Evolutionary conservation across 2,888 invertebrate species (phyloP), one percentile per base, ranked within the genome.

Genomic region (Himalopsyche anomala): DNA sequence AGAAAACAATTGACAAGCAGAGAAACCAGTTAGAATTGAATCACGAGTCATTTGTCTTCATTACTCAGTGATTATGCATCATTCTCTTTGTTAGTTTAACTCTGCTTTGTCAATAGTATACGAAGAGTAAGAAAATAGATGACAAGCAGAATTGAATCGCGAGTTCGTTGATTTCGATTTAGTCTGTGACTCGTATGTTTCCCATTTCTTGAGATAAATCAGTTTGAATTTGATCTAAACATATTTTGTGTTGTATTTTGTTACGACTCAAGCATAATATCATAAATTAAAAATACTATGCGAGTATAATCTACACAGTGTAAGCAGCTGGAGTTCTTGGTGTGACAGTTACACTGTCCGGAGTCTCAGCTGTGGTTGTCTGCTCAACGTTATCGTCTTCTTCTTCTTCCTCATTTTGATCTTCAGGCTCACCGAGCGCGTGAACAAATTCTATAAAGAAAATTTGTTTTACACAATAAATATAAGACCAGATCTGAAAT

Each of bases 341-440:
- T 15, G 69, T 45, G 42, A 51, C 80, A 11, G 62, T 11, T 6
- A 12, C n/a, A 42, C 80, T 51, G 80, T 80, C 80, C 1, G 80
- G 51, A 45, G 80, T 80, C 45, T 80, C 28, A 3, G 74, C 74
- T 6, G 74, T 74, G 15, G 19, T 74, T 74, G 62, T 62, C 19
- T 19, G 19, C 6, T 62, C 62, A n/a, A 38, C 74, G 40, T 80
- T 80, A 6, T 80, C 89, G 36, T 93, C 93, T 0, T 93, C 93
- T 2, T 94, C 94, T 62, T 95, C 95, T 82, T 94, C 94, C 55
- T 96, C 97, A 62, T 96, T 96, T 42, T 95, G 95, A 90, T 97
- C 96, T 90, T 96, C 96, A 0, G 97, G 97, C 91, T 97, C 97
- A 0, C 97, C 97, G 8, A 97, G 93, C 0, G 97, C 97, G 90